phyloP scores from a whole-genome alignment of 2,888 invertebrate genomes.

The Hymenopus coronatus region DNA sequence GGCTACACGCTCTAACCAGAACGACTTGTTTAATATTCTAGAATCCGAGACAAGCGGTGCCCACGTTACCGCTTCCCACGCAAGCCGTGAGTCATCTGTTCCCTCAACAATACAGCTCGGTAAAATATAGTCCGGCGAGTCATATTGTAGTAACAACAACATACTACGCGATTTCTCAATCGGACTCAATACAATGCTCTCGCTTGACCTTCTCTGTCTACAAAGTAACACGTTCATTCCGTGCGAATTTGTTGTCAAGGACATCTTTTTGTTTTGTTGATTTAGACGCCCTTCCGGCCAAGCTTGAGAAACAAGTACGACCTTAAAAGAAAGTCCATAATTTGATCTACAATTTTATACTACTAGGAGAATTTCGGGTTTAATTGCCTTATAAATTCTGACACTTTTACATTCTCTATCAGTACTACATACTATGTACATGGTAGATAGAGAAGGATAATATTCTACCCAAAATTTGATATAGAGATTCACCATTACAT shows the following conservation, averaged over 20 bases:
- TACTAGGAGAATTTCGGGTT: no score
- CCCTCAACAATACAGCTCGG: background rate
- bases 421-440: no score
- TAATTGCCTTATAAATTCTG: no score
- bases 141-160: background rate
- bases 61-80: background rate
- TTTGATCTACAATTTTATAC: no score
- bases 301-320: background rate
- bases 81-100: background rate
- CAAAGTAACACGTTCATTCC: background rate
- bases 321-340: no score
- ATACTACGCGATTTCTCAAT: background rate
- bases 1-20: background rate
- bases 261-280: background rate
- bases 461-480: no score
- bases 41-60: background rate
- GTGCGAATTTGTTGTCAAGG: background rate
- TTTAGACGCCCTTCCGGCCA: background rate
- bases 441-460: no score
- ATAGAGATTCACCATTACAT: no score
- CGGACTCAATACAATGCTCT: background rate
- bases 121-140: background rate
- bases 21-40: background rate
- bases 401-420: no score
- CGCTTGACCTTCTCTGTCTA: background rate